Evolutionary conservation across 2,113 vertebrate species (phyloP), one percentile per base, ranked within the genome.

Genomic region (Montifringilla adamsi): DNA sequence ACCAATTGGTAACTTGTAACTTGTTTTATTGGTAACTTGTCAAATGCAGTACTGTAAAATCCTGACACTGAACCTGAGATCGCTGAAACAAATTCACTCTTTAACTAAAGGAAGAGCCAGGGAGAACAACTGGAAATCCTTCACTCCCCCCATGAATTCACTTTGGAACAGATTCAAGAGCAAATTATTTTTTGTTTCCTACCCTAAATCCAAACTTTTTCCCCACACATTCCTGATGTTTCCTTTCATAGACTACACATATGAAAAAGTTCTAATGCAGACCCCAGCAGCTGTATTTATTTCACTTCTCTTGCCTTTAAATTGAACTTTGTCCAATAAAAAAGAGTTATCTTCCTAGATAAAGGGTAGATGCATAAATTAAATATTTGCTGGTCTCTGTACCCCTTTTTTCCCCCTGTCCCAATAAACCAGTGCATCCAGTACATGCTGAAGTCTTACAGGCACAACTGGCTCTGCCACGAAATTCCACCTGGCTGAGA

Each of bases 61-160:
- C 39, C 68, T 66, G 35, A 85, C 63, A 43, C 18, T 43, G 15
- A 93, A 44, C 13, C 67, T 18, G 15, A 72, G 26, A 52, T 24
- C 0, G 0, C 17, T 44, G 73, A 63, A 59, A 16, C 0, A 0
- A 63, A 73, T 56, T 82, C 41, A 41, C 17, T 68, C 22, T 49
- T 37, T 10, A 72, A 35, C 12, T 46, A 63, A 80, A 37, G 14
- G 31, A 72, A 58, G 21, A 69, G 41, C 37, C 53, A 52, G 8
- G 7, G 39, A 82, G 21, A 67, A 23, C 18, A 62, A 39, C 14
- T 5, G 18, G 43, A 95, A 73, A 35, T 44, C 55, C 69, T 72
- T 78, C 59, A 60, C 27, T 67, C 7, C 16, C 46, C 59, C 59
- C 21, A 62, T 2, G 0, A 73, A 88, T 55, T 55, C 63, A 30